A percentile compares a stretch with the other conserved stretches of the same genome.
Evolutionary conservation across 2,888 invertebrate species (phyloP).

Genomic region (Drosophila multiciliata): DNA sequence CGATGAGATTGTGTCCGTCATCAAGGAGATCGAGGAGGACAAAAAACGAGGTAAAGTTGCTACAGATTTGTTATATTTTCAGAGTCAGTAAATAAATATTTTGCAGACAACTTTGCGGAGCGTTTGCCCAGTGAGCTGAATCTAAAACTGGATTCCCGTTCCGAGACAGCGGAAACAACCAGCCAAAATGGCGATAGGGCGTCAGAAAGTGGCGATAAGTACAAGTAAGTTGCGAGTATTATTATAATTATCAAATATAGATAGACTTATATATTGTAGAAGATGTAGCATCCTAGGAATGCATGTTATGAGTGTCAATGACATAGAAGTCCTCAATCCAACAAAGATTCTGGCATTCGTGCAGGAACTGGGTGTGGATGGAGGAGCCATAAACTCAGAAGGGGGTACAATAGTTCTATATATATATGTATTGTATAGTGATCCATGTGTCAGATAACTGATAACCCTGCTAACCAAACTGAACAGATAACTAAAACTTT

Average conservation of each 20-base stretch:
- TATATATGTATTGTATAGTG: neutral
- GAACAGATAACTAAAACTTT: neutral
- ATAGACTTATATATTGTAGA: neutral
- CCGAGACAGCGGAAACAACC: constrained; percentile 70
- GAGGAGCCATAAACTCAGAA: too few species aligned
- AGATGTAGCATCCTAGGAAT: too few species aligned
- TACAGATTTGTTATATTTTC: neutral
- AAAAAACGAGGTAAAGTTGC: constrained; percentile 80
- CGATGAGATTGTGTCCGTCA: constrained; percentile 85
- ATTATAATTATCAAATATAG: neutral
- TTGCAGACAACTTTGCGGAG: constrained; percentile 81
- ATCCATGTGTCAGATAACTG: neutral
- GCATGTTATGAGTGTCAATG: too few species aligned
- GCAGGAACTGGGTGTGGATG: too few species aligned
- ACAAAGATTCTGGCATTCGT: too few species aligned
- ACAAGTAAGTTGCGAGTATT: constrained; percentile 62
- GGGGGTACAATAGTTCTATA: too few species aligned
- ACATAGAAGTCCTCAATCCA: too few species aligned
- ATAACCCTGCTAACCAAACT: too few species aligned
- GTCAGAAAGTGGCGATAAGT: constrained; percentile 76
- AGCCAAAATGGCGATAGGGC: constrained; percentile 55
- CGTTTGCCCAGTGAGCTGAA: constrained; percentile 73
- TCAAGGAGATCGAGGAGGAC: constrained; percentile 85
- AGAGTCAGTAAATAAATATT: neutral
- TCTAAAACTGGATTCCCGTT: constrained; percentile 73